Evolutionary conservation across 64 coral and sea anemone species (phyloP).

Genomic region (Pocillopora damicornis): DNA sequence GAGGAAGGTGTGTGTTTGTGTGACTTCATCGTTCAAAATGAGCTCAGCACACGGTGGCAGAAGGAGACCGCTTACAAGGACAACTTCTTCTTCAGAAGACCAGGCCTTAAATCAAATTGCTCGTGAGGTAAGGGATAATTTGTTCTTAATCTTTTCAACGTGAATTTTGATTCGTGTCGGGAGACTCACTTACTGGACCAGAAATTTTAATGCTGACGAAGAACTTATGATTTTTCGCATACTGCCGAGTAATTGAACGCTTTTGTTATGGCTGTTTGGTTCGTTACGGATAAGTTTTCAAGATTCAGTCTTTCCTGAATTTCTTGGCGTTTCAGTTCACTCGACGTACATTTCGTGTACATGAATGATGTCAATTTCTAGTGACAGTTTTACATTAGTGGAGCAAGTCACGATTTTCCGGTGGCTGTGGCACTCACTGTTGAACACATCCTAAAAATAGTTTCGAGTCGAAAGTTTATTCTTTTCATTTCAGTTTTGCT

Average conservation of each 20-base stretch:
- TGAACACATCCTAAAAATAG: background rate
- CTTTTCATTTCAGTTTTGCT: background rate
- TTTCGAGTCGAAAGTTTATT: background rate
- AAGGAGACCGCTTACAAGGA: constrained; percentile 68
- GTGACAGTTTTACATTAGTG: constrained; percentile 3
- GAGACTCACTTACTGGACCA: background rate
- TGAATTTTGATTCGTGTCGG: constrained; percentile 10
- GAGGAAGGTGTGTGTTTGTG: constrained; percentile 46
- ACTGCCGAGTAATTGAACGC: background rate
- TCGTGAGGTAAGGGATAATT: constrained; percentile 70
- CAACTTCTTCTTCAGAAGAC: constrained; percentile 76
- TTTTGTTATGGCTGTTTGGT: background rate
- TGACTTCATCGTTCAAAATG: constrained; percentile 78
- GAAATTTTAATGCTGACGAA: background rate
- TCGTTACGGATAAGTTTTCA: background rate
- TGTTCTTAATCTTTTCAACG: constrained; percentile 1
- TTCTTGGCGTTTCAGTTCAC: background rate
- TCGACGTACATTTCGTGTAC: background rate
- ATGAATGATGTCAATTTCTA: constrained; percentile 12
- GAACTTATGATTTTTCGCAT: background rate
- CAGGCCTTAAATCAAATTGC: constrained; percentile 95
- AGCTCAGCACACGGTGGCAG: constrained; percentile 86
- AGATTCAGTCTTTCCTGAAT: background rate
- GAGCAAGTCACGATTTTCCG: constrained; percentile 5
- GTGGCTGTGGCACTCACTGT: background rate